phyloP scores from a whole-genome alignment of 2,888 invertebrate species.

The Tenthredo distinguenda region DNA sequence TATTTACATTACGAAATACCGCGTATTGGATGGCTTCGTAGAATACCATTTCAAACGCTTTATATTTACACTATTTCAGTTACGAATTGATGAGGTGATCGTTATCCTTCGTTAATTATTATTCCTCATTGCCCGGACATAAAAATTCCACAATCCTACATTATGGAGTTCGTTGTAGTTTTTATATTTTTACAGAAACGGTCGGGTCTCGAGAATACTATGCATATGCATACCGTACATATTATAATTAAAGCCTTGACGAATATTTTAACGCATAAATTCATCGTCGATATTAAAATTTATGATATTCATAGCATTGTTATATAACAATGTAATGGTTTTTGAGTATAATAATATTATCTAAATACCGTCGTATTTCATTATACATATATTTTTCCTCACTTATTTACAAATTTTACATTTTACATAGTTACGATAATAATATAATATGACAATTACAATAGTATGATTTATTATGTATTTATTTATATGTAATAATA shows the following conservation, averaged over 20 bases:
- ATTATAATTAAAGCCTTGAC: background rate
- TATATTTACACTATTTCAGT: background rate
- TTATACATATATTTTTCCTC: slow-evolving; percentile 53
- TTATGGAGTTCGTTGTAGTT: background rate
- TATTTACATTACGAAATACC: background rate
- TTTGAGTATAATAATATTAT: background rate
- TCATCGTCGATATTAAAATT: background rate
- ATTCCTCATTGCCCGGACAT: background rate
- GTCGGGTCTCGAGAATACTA: background rate
- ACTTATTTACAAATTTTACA: slow-evolving; percentile 61
- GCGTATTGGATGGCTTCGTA: background rate
- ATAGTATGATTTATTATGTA: slow-evolving; percentile 63
- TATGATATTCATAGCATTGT: background rate
- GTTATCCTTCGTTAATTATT: background rate
- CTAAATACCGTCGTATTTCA: slow-evolving; percentile 3
- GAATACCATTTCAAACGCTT: background rate
- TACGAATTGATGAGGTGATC: background rate
- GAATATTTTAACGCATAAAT: background rate
- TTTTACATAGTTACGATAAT: slow-evolving; percentile 61
- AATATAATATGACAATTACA: slow-evolving; percentile 55
- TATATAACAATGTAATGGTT: background rate
- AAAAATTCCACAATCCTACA: background rate
- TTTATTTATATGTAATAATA: slow-evolving; percentile 71
- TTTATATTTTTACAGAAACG: background rate
- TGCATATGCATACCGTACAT: background rate